Conservation (phyloP, 2,888 invertebrate genomes). For the Rugalucina vietnamica region DNA sequence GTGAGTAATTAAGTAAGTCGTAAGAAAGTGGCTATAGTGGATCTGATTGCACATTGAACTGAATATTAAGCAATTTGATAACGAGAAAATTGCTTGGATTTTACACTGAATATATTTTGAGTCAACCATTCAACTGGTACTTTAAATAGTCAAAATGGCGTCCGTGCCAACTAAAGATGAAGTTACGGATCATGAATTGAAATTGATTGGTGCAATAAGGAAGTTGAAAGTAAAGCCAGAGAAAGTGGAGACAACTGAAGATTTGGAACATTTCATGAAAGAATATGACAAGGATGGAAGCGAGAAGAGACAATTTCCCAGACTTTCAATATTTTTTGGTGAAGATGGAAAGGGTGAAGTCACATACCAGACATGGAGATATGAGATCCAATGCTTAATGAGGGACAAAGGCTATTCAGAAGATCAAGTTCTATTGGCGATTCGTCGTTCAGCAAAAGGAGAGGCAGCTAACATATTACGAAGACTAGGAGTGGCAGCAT, state of each 20-base stretch:
- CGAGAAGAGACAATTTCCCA: neutral
- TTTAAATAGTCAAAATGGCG: too few species aligned
- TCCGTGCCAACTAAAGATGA: too few species aligned
- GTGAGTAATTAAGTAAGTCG: too few species aligned
- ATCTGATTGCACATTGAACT: too few species aligned
- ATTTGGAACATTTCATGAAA: neutral
- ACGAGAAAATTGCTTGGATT: too few species aligned
- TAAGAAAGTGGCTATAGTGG: too few species aligned
- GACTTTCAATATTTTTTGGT: neutral
- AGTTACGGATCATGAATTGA: too few species aligned
- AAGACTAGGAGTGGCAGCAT: neutral
- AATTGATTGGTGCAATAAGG: neutral
- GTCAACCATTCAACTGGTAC: too few species aligned
- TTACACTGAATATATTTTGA: too few species aligned
- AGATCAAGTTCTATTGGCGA: neutral
- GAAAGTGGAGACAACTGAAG: neutral
- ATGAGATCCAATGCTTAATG: neutral
- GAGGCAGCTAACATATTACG: conserved; percentile 14
- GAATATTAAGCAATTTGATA: too few species aligned
- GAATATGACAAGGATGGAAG: neutral
- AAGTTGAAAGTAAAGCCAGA: neutral
- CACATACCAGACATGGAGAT: neutral
- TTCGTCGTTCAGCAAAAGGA: neutral
- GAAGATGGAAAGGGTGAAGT: conserved; percentile 2
- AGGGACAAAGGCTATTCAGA: neutral